Evolutionary conservation across 1,140 invertebrate genomes (phyloP), one percentile per base, ranked within the genome.

Genomic region (Pristionchus pacificus): DNA sequence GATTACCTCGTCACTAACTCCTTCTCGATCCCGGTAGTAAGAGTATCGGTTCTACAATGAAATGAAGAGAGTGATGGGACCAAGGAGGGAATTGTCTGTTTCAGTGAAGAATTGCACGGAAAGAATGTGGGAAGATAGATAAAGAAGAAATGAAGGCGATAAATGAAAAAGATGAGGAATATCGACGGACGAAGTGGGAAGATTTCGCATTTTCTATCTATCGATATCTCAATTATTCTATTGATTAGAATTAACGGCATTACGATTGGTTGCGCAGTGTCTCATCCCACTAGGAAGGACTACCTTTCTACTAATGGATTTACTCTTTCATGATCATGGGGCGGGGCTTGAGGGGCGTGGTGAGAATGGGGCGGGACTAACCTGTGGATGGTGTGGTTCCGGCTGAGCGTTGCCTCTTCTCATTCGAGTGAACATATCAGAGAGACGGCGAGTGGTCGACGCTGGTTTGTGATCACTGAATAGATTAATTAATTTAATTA

Each of bases 371-470:
- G n/a, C n/a, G n/a, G n/a, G n/a, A n/a, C n/a, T 28, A 68, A 72
- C 69, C 69, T 75, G 74, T n/a, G 60, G 66, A 28, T 60, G 74
- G 63, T 76, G 68, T 63, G 65, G 71, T 28, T 77, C 75, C 28
- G 72, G n/a, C 27, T 58, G 67, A 19, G 60, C 33, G 57, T 77
- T 63, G 19, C 76, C 74, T 29, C 72, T 65, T 6, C 77, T 62
- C 15, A 78, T 79, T 33, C 75, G 72, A 6, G 70, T 67, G 63
- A 78, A 78, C 77, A 78, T 78, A 31, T 71, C 77, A 3, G 77
- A 78, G 24, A 78, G 60, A 19, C 74, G 65, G 2, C 77, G 65
- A 29, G 72, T 70, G 24, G 74, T 68, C 13, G 72, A 60, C 31
- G 74, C 30, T 55, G 67, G 55, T 64, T 55, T 31, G 55, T 60